Conservation (phyloP, 1,140 invertebrate species). For the Neotoxoptera formosana region DNA sequence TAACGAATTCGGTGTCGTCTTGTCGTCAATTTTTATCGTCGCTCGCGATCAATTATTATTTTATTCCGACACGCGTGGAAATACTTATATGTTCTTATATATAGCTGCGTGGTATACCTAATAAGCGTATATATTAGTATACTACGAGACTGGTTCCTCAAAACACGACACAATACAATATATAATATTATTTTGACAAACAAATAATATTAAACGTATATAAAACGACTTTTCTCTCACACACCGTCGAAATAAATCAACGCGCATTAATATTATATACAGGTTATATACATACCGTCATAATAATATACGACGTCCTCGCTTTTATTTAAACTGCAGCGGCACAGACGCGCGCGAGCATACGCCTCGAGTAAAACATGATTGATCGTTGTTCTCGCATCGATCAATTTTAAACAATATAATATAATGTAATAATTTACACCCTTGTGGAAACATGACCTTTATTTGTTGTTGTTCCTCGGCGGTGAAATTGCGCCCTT, state of each 20-base stretch:
- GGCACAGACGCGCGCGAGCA: not conserved
- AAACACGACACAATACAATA: not conserved
- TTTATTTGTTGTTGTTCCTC: conserved; percentile 10
- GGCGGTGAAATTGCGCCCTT: not conserved
- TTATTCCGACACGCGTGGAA: not conserved
- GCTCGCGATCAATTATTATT: not conserved
- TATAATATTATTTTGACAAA: not conserved
- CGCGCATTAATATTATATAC: not conserved
- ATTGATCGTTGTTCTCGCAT: not conserved
- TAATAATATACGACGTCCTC: not conserved
- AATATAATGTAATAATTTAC: not conserved
- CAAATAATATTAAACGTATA: not conserved
- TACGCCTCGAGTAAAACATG: not conserved
- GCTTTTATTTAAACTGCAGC: not conserved
- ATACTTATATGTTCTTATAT: not conserved
- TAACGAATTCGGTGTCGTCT: not conserved
- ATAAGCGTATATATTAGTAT: no score
- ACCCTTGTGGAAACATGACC: not conserved
- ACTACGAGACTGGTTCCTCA: not conserved
- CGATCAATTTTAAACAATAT: conserved; percentile 11
- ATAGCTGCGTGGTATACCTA: no score
- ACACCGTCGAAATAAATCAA: not conserved
- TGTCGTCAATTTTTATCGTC: not conserved
- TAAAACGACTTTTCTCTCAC: not conserved
- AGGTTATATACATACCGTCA: not conserved